Evolutionary conservation across 2,797 vertebrate genomes (phyloP).

Genomic region (Poeciliopsis gracilis): DNA sequence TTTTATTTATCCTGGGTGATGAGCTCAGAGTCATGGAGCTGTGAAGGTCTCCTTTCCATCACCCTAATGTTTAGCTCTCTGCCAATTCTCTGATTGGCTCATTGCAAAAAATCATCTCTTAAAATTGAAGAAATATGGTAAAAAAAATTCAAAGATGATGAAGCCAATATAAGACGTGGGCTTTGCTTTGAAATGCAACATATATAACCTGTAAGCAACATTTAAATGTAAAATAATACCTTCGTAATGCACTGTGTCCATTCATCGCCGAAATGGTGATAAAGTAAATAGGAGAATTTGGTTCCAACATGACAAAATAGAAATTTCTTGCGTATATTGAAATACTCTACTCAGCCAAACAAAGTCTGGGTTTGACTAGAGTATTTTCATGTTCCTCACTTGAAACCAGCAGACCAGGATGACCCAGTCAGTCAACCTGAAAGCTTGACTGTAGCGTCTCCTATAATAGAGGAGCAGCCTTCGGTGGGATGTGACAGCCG

Average conservation of each 20-base stretch:
- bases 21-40: neutral
- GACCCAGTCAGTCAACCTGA: neutral
- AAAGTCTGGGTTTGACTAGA: neutral
- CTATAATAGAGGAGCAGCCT: slow-evolving; percentile 44
- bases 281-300: no score
- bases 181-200: no score
- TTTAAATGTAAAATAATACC: no score
- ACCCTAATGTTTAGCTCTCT: neutral
- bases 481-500: slow-evolving; percentile 51
- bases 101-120: neutral
- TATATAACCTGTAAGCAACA: no score
- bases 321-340: neutral
- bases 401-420: slow-evolving; percentile 12
- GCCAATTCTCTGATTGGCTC: neutral
- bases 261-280: no score
- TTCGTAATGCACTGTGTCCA: no score
- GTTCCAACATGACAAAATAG: no score
- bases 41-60: neutral
- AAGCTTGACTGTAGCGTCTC: slow-evolving; percentile 26
- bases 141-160: neutral
- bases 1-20: neutral
- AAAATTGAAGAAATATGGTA: neutral
- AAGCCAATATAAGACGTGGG: neutral
- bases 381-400: neutral
- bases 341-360: neutral